Conservation (phyloP, 1,140 invertebrate species). For the Lepidotrigona ventralis region DNA sequence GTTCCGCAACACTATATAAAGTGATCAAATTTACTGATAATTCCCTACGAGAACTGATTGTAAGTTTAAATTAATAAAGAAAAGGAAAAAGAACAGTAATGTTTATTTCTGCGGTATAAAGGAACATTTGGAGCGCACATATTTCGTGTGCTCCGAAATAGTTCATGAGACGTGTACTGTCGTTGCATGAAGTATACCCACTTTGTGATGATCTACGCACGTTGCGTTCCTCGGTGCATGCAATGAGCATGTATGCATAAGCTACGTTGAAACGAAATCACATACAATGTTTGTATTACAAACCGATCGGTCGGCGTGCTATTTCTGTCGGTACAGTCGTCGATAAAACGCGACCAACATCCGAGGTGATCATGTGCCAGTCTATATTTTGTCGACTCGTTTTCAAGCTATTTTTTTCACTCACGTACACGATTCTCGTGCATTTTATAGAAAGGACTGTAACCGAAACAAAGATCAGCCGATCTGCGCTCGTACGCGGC, state of each 20-base stretch:
- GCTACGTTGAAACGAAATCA: conserved; percentile 51
- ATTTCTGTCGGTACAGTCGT: conserved; percentile 64
- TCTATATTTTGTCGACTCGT: conserved; percentile 38
- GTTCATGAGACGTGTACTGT: conserved; percentile 25
- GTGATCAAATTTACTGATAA: too few species aligned
- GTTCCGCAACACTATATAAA: too few species aligned
- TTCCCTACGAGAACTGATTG: too few species aligned
- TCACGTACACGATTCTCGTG: background rate
- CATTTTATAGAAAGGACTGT: background rate
- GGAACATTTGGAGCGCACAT: conserved; percentile 4
- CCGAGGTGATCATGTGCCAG: background rate
- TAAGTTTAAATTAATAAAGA: too few species aligned
- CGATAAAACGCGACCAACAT: conserved; percentile 30
- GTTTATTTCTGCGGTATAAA: background rate
- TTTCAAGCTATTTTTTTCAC: background rate
- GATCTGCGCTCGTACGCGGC: background rate
- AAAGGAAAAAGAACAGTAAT: too few species aligned
- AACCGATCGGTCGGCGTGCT: conserved; percentile 50
- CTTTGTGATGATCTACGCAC: conserved; percentile 31
- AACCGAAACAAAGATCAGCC: background rate
- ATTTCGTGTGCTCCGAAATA: conserved; percentile 35
- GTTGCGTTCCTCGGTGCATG: conserved; percentile 8
- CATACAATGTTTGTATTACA: conserved; percentile 33
- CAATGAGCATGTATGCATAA: conserved; percentile 17
- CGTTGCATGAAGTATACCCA: background rate